Percentiles rank a stretch among this genome's conserved stretches.
phyloP scores from a whole-genome alignment of 2,888 invertebrate species.

The Meta bourneti region DNA sequence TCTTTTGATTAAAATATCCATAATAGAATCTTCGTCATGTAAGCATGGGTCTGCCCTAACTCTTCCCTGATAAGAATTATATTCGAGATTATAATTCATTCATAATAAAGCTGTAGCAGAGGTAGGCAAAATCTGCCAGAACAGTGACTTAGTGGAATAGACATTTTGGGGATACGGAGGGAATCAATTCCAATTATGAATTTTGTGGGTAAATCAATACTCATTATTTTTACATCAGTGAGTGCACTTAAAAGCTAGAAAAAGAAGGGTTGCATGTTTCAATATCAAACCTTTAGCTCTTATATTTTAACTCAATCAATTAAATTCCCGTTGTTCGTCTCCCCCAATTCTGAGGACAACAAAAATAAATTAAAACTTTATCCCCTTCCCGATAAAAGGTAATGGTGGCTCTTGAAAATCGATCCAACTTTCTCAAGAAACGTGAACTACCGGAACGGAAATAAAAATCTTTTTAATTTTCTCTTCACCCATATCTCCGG shows the following conservation, averaged over 20 bases:
- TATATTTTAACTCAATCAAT: conserved; percentile 46
- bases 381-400: conserved; percentile 34
- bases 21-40: too few relatives aligned
- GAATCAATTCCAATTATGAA: conserved; percentile 1
- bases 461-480: conserved; percentile 54
- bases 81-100: too few relatives aligned
- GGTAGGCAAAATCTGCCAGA: too few relatives aligned
- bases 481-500: conserved; percentile 30
- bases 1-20: too few relatives aligned
- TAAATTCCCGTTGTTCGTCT: conserved; percentile 9
- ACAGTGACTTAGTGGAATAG: too few relatives aligned
- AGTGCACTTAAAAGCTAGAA: background rate
- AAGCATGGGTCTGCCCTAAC: too few relatives aligned
- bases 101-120: too few relatives aligned
- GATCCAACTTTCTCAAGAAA: conserved; percentile 12
- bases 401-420: conserved; percentile 35
- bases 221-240: background rate
- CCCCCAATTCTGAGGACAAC: background rate
- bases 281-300: background rate
- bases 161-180: too few relatives aligned
- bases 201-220: background rate
- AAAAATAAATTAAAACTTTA: conserved; percentile 48
- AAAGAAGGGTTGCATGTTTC: background rate
- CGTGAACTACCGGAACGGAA: conserved; percentile 6
- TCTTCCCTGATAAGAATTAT: too few relatives aligned